Conservation (phyloP, 2,888 invertebrate genomes). For the Alentia gelatinosa region DNA sequence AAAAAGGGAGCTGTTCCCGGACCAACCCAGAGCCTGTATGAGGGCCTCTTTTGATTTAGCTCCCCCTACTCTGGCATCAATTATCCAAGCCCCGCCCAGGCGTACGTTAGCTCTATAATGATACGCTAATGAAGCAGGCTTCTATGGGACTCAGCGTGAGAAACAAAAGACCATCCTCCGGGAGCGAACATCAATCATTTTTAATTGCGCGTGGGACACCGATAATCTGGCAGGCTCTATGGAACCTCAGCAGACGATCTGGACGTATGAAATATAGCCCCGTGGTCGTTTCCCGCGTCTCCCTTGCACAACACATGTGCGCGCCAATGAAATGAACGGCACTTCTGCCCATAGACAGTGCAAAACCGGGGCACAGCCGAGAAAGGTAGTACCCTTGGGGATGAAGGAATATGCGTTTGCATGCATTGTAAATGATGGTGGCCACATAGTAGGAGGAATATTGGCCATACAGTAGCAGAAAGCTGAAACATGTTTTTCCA, state of each 20-base stretch:
- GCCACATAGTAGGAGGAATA: too few relatives aligned
- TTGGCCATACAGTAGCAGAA: too few relatives aligned
- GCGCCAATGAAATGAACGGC: not conserved
- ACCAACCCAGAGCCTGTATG: not conserved
- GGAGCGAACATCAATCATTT: conserved; percentile 43
- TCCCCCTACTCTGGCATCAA: conserved; percentile 8
- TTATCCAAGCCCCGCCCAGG: conserved; percentile 17
- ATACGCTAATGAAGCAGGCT: conserved; percentile 49
- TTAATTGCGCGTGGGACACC: conserved; percentile 46
- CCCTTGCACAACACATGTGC: not conserved
- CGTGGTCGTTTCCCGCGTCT: not conserved
- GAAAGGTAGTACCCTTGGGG: too few relatives aligned
- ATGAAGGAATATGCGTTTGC: too few relatives aligned
- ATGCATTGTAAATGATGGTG: too few relatives aligned
- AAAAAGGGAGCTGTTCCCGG: not conserved
- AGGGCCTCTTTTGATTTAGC: conserved; percentile 10
- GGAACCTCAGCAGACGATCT: not conserved
- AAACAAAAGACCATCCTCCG: conserved; percentile 50
- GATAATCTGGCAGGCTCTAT: conserved; percentile 45
- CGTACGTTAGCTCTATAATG: conserved; percentile 18
- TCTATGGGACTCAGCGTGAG: conserved; percentile 23
- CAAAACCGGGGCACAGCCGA: too few relatives aligned
- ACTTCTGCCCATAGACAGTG: not conserved
- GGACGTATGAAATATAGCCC: not conserved
- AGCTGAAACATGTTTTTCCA: too few relatives aligned